Evolutionary conservation across 2,113 vertebrate species (phyloP).

Genomic region (Sinocyclocheilus rhinocerous): DNA sequence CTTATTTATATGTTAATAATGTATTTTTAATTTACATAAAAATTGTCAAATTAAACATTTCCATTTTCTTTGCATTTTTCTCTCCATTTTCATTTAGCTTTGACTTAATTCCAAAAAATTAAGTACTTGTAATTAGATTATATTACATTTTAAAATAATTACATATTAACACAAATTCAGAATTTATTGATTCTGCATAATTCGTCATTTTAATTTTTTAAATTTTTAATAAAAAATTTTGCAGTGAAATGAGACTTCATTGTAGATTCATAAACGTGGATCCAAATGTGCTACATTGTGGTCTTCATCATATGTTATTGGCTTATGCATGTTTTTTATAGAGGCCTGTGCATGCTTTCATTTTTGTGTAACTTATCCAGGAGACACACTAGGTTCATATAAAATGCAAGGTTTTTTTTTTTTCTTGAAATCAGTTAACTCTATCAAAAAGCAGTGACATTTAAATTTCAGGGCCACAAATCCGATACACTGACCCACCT

Average conservation of each 20-base stretch:
- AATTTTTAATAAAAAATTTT: neutral
- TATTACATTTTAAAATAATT: no score
- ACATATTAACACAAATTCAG: no score
- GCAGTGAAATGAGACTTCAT: neutral
- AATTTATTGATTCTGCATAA: no score
- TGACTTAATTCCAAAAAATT: neutral
- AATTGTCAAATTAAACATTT: no score
- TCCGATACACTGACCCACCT: conserved; percentile 26
- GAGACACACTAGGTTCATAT: neutral
- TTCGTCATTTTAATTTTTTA: no score
- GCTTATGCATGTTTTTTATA: neutral
- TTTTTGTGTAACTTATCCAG: conserved; percentile 3
- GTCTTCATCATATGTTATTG: neutral
- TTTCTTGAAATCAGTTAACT: conserved; percentile 12
- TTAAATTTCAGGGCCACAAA: conserved; percentile 13
- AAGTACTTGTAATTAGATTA: no score
- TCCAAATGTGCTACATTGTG: neutral
- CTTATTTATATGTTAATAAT: neutral
- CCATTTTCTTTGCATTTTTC: no score
- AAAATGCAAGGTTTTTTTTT: neutral
- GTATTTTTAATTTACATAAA: no score
- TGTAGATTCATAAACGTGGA: neutral
- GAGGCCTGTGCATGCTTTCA: neutral
- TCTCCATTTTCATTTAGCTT: no score
- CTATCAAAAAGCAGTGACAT: conserved; percentile 35